These are phyloP conservation scores for Gisinianus flammeolus DNA, from an alignment of 2,888 invertebrate species.

Conservation along the genomic window DNA sequence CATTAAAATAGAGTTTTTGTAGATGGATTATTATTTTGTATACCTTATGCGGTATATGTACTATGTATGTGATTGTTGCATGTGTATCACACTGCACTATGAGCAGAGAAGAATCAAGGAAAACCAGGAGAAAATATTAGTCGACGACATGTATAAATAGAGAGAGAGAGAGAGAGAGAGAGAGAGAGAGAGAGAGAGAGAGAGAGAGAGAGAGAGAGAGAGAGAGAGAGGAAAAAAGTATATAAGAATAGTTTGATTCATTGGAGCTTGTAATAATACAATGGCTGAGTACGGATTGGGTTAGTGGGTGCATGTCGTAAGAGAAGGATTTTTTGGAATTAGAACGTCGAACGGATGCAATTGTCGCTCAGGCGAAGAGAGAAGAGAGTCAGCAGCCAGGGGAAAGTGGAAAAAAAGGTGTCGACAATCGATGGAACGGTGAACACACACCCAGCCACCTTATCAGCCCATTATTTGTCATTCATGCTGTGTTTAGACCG, in stretches of 20 bases:
- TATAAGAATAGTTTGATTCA: constrained; percentile 24
- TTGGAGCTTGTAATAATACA: constrained; percentile 27
- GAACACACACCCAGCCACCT: constrained; percentile 39
- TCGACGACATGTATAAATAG: background rate
- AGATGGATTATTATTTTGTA: too few relatives aligned
- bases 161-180: background rate
- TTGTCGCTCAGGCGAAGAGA: constrained; percentile 42
- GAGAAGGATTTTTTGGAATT: constrained; percentile 38
- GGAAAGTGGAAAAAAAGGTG: constrained; percentile 49
- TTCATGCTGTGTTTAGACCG: constrained; percentile 43
- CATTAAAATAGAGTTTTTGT: too few relatives aligned
- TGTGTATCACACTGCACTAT: too few relatives aligned
- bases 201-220: background rate
- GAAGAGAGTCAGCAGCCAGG: constrained; percentile 35
- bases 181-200: background rate
- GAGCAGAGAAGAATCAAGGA: background rate
- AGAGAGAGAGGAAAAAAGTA: background rate
- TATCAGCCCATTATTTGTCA: constrained; percentile 43
- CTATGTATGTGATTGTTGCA: too few relatives aligned
- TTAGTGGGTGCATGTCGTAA: constrained; percentile 39
- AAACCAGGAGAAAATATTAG: background rate
- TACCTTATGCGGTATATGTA: too few relatives aligned
- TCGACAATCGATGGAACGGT: constrained; percentile 38
- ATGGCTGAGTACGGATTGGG: constrained; percentile 29
- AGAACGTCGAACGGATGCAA: constrained; percentile 41